phyloP scores from a whole-genome alignment of 2,797 vertebrate species.

The Ataeniobius toweri region DNA sequence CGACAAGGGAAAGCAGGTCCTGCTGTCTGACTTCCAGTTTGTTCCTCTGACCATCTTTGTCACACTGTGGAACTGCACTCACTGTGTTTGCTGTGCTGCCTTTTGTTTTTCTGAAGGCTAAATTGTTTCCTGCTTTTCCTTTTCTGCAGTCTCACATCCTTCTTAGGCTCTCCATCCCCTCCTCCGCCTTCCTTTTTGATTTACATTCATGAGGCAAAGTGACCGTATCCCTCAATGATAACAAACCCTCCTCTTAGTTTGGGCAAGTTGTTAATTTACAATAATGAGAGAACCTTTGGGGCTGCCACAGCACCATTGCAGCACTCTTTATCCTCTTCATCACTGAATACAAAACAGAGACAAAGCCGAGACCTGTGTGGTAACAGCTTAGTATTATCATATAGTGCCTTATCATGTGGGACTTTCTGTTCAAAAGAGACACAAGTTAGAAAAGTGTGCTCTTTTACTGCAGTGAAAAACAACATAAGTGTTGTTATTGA shows the following conservation, averaged over 20 bases:
- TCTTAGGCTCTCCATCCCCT: constrained; percentile 13
- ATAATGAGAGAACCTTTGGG: constrained; percentile 35
- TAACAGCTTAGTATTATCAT: constrained; percentile 35
- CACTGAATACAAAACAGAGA: constrained; percentile 32
- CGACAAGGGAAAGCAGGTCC: constrained; percentile 15
- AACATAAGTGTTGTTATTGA: constrained; percentile 46
- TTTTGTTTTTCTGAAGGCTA: constrained; percentile 23
- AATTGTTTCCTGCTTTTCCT: constrained; percentile 30
- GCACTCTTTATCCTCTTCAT: constrained; percentile 28
- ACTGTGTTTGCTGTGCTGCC: constrained; percentile 14
- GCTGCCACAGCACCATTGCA: constrained; percentile 23
- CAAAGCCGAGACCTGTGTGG: constrained; percentile 34
- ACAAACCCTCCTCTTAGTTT: constrained; percentile 49
- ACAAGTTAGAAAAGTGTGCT: constrained; percentile 32
- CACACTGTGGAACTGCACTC: constrained; percentile 1
- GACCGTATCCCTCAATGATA: constrained; percentile 53
- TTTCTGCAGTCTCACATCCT: constrained; percentile 32
- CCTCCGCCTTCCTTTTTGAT: constrained; percentile 34
- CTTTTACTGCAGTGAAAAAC: constrained; percentile 43
- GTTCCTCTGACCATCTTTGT: constrained; percentile 19
- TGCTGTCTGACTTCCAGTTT: constrained; percentile 28
- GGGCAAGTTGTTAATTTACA: constrained; percentile 51
- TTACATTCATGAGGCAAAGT: constrained; percentile 36
- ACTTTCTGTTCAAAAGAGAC: constrained; percentile 54
- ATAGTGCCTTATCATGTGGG: constrained; percentile 25